Percentiles rank a stretch among this genome's conserved stretches.
Conservation (phyloP, 2,113 vertebrate genomes). For the Erpornis zantholeuca region DNA sequence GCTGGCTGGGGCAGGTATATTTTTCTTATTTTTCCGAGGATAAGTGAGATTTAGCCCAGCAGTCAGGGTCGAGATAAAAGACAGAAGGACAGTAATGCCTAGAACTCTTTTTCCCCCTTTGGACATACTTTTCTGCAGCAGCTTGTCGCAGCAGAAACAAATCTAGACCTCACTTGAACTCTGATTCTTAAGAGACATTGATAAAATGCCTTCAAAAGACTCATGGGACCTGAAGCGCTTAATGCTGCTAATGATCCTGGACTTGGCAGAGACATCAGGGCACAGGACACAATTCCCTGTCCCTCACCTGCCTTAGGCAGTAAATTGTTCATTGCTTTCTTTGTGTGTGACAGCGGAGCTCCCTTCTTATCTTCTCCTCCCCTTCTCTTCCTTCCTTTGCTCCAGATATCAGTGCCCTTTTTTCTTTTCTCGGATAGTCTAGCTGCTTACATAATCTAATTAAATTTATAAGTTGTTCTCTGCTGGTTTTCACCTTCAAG, state of each 20-base stretch:
- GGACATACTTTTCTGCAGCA: neutral
- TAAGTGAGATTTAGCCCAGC: neutral
- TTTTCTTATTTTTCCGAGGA: neutral
- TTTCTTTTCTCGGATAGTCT: neutral
- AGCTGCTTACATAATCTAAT: neutral
- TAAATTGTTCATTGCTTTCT: neutral
- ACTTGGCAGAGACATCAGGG: neutral
- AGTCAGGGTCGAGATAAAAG: neutral
- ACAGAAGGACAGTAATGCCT: neutral
- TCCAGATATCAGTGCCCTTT: neutral
- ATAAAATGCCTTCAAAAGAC: neutral
- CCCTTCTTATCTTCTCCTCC: neutral
- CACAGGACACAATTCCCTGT: neutral
- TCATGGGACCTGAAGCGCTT: neutral
- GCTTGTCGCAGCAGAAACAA: neutral
- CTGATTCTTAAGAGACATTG: neutral
- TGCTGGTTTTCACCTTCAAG: neutral
- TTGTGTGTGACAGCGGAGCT: neutral
- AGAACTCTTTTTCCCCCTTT: neutral
- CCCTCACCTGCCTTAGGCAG: neutral
- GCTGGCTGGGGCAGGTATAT: neutral
- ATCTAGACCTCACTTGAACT: neutral
- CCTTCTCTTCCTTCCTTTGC: neutral
- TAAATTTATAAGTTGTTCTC: neutral
- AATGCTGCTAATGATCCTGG: neutral